These are phyloP conservation scores for Lasioglossum lativentre DNA, from an alignment of 2,888 invertebrate species.

Conservation along the genomic window DNA sequence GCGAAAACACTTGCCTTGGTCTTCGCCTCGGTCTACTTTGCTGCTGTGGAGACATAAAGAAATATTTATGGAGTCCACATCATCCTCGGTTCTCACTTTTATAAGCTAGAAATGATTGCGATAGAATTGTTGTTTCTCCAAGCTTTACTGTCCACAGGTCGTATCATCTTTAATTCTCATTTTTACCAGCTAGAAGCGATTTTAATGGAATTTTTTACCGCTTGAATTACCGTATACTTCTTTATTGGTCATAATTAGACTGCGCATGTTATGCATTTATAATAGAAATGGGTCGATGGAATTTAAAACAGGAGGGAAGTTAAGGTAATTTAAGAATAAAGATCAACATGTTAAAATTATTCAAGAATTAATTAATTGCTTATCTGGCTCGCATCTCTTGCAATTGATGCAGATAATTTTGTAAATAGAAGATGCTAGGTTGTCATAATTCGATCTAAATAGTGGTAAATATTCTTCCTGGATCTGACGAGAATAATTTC, in stretches of 20 bases:
- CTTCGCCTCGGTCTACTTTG: background rate
- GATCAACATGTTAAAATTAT: too few species aligned
- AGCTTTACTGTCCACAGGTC: background rate
- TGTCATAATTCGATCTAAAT: background rate
- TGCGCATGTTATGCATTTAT: background rate
- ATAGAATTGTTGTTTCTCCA: background rate
- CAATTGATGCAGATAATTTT: background rate
- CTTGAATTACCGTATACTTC: background rate
- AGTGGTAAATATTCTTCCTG: background rate
- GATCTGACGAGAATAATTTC: background rate
- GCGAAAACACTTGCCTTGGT: background rate
- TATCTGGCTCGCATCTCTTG: background rate
- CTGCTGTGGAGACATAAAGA: background rate
- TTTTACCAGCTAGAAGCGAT: background rate
- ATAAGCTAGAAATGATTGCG: background rate
- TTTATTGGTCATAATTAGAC: background rate
- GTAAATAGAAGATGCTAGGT: background rate
- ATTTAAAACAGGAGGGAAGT: too few species aligned
- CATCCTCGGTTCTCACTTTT: background rate
- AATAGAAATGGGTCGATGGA: background rate
- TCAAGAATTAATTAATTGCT: too few species aligned
- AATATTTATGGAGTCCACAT: constrained; percentile 1
- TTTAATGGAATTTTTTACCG: too few species aligned
- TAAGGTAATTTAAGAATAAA: background rate
- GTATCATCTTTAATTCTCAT: background rate